phyloP scores from a whole-genome alignment of 1,140 invertebrate genomes.

The Pectinophora gossypiella region DNA sequence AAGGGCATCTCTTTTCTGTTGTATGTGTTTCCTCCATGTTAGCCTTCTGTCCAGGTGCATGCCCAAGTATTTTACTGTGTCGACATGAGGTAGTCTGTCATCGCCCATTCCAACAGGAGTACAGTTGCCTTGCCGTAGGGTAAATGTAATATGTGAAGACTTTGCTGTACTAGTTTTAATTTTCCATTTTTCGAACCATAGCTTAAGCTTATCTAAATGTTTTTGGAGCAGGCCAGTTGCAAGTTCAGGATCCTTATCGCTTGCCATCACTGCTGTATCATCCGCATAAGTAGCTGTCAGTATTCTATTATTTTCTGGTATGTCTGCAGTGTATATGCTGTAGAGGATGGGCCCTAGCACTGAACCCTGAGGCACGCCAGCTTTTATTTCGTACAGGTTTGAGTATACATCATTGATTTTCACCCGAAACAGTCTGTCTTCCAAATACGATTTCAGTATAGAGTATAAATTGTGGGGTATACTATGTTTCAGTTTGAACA shows the following conservation, averaged over 20 bases:
- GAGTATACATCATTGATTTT: neutral
- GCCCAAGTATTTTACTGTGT: neutral
- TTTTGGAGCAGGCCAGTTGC: neutral
- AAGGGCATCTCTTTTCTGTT: neutral
- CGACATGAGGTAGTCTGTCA: neutral
- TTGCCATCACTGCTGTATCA: neutral
- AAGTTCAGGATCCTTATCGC: neutral
- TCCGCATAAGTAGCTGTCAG: neutral
- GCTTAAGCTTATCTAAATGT: neutral
- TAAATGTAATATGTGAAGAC: neutral
- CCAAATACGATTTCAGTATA: neutral
- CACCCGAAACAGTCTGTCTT: neutral
- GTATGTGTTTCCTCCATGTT: neutral
- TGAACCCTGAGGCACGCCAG: conserved; percentile 12
- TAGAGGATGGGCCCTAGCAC: conserved; percentile 13
- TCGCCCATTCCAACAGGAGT: neutral
- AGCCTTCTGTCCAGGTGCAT: neutral
- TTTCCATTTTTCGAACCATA: conserved; percentile 3
- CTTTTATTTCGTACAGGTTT: conserved; percentile 4
- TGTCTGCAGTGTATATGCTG: conserved; percentile 7
- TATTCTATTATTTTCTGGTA: neutral
- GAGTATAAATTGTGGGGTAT: neutral
- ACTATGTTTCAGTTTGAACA: neutral
- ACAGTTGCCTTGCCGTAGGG: neutral
- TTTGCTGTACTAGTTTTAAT: conserved; percentile 8